Conservation (phyloP, 2,888 invertebrate species). For the Lomographa bimaculata region DNA sequence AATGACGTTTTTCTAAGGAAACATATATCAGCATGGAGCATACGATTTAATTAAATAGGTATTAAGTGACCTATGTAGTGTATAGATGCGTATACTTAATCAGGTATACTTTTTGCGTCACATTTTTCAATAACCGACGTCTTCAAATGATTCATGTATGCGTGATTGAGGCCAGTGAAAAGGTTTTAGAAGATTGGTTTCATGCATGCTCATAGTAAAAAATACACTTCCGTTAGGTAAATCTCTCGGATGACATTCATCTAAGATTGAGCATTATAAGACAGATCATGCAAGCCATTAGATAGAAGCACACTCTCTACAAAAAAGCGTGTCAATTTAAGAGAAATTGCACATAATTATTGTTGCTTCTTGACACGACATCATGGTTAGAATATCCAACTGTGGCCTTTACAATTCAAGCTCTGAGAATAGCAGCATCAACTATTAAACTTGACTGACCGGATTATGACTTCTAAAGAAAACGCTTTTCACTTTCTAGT, state of each 20-base stretch:
- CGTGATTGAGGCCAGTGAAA: slow-evolving; percentile 46
- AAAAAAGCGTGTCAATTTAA: slow-evolving; percentile 16
- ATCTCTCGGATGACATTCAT: slow-evolving; percentile 30
- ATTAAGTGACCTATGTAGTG: too few species aligned
- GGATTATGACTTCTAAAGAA: slow-evolving; percentile 12
- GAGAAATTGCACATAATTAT: slow-evolving; percentile 18
- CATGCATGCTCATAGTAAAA: slow-evolving; percentile 21
- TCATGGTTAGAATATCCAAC: too few species aligned
- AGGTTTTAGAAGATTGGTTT: slow-evolving; percentile 33
- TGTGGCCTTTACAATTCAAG: slow-evolving; percentile 9
- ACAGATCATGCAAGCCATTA: slow-evolving; percentile 15
- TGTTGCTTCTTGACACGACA: slow-evolving; percentile 12
- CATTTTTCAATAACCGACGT: too few species aligned
- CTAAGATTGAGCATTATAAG: slow-evolving; percentile 14
- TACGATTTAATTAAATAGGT: too few species aligned
- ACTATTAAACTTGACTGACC: slow-evolving; percentile 11
- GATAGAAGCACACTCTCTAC: slow-evolving; percentile 3
- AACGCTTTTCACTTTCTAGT: slow-evolving; percentile 18
- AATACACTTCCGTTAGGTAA: slow-evolving; percentile 33
- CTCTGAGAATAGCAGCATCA: slow-evolving; percentile 5
- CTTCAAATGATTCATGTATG: slow-evolving; percentile 21
- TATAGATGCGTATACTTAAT: too few species aligned
- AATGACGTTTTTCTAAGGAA: too few species aligned
- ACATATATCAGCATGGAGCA: too few species aligned
- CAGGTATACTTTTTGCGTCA: too few species aligned